Evolutionary conservation across 2,113 vertebrate species (phyloP).

Genomic region (Crotalus helleri): DNA sequence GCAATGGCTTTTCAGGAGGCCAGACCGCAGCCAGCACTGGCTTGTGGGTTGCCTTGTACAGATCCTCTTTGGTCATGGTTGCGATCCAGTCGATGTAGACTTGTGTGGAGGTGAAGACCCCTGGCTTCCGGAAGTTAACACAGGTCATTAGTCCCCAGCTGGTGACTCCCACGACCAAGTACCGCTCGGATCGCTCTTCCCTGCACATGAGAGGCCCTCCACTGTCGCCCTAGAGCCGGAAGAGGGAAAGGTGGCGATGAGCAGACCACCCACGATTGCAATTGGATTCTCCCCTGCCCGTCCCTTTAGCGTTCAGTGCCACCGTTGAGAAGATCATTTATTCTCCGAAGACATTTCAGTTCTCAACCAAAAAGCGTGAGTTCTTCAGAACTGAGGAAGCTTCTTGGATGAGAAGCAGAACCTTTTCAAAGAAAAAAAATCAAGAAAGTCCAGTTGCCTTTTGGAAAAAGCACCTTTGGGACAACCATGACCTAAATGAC

Average conservation of each 20-base stretch:
- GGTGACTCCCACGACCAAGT: neutral
- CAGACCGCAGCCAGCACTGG: neutral
- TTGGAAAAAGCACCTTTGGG: too few relatives aligned
- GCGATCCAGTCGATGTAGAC: neutral
- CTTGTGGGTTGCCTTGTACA: neutral
- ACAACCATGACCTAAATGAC: too few relatives aligned
- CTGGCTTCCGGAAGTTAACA: neutral
- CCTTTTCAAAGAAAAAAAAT: too few relatives aligned
- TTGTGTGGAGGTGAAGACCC: neutral
- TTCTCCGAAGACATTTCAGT: too few relatives aligned
- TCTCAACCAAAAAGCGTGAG: too few relatives aligned
- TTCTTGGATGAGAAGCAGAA: too few relatives aligned
- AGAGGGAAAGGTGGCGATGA: neutral
- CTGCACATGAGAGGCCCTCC: neutral
- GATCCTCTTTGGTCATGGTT: neutral
- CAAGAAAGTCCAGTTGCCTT: too few relatives aligned
- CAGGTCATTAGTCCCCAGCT: neutral
- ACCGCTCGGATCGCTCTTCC: neutral
- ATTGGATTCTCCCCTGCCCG: too few relatives aligned
- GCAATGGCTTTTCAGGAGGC: neutral
- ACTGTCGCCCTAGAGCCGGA: neutral
- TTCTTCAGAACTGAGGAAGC: too few relatives aligned
- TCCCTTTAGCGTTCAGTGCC: too few relatives aligned
- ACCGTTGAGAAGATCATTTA: too few relatives aligned
- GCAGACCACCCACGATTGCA: too few relatives aligned